phyloP scores from a whole-genome alignment of 1,140 invertebrate species.

The Hyles euphorbiae region DNA sequence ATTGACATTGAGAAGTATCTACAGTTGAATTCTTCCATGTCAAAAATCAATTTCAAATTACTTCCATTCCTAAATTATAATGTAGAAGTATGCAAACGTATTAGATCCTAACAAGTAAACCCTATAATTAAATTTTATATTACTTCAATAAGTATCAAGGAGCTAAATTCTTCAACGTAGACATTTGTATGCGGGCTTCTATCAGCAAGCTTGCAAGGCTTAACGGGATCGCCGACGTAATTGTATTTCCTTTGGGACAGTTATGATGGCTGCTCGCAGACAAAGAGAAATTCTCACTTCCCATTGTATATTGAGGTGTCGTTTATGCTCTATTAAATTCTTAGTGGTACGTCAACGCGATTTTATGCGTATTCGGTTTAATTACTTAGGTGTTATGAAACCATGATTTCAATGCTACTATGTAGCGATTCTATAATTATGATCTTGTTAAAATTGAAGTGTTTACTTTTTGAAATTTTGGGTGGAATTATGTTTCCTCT shows the following conservation, averaged over 20 bases:
- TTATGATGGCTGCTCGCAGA: slow-evolving; percentile 35
- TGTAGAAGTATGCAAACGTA: too few species aligned
- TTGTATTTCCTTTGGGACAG: slow-evolving; percentile 50
- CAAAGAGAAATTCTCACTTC: slow-evolving; percentile 33
- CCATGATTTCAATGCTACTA: too few species aligned
- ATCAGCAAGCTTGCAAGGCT: slow-evolving; percentile 6
- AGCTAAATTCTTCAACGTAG: slow-evolving; percentile 1
- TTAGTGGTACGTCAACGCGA: not conserved
- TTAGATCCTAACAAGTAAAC: too few species aligned
- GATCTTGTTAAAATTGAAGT: not conserved
- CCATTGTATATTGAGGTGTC: slow-evolving; percentile 34
- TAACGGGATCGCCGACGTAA: slow-evolving; percentile 47
- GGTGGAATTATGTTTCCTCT: too few species aligned
- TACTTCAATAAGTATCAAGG: not conserved
- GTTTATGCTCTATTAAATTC: slow-evolving; percentile 6
- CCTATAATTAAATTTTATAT: too few species aligned
- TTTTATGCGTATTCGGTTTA: not conserved
- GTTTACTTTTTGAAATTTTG: too few species aligned
- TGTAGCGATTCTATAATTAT: too few species aligned
- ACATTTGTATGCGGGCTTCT: slow-evolving; percentile 5
- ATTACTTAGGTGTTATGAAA: too few species aligned
- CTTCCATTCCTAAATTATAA: too few species aligned
- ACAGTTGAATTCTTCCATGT: too few species aligned
- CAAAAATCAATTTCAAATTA: too few species aligned
- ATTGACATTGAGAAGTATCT: too few species aligned